Evolutionary conservation across 37 sponge, comb jelly and placozoan genomes (phyloP).

Genomic region (Crambe crambe): DNA sequence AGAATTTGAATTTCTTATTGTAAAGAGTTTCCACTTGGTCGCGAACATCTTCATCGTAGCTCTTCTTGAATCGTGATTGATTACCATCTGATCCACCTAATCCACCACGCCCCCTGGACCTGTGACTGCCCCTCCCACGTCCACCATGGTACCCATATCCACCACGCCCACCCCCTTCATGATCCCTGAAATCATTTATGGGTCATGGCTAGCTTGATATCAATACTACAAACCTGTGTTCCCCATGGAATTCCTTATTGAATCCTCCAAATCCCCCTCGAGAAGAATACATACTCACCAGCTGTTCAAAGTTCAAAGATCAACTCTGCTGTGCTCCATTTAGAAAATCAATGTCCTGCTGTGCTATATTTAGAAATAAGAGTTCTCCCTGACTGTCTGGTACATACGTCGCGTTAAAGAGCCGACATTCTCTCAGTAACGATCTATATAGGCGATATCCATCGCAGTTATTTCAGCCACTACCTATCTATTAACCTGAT

Average conservation of each 20-base stretch:
- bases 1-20: constrained; percentile 58
- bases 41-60: constrained; percentile 73
- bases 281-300: not conserved
- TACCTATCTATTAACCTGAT: no score
- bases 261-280: not conserved
- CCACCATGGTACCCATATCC: not conserved
- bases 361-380: no score
- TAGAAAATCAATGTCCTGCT: no score
- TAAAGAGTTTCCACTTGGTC: constrained; percentile 69
- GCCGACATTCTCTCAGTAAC: no score
- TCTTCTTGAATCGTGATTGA: constrained; percentile 13
- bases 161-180: constrained; percentile 8
- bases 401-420: no score
- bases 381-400: no score
- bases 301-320: no score
- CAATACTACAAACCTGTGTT: not conserved
- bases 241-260: no score
- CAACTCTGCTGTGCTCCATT: no score
- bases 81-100: constrained; percentile 4
- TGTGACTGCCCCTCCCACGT: constrained; percentile 8
- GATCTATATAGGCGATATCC: no score
- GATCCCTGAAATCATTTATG: not conserved
- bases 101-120: constrained; percentile 2
- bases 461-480: no score
- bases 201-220: not conserved